Conservation (phyloP, 2,113 vertebrate genomes). For the Hippolais icterina region DNA sequence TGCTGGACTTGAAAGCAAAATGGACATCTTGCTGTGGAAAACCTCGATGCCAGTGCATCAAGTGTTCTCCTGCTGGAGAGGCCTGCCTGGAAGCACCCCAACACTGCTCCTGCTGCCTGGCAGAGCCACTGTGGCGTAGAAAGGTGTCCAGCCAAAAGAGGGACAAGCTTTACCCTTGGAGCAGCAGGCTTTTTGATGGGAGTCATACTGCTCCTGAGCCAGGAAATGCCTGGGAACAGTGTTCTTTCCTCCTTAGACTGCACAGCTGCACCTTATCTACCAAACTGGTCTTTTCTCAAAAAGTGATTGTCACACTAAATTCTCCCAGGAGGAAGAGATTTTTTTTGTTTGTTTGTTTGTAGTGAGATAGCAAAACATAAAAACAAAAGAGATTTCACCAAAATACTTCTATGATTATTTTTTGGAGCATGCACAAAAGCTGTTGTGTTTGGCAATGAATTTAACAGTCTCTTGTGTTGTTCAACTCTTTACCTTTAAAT, state of each 20-base stretch:
- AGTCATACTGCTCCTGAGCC: neutral
- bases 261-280: neutral
- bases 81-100: neutral
- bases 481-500: slow-evolving; percentile 29
- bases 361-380: neutral
- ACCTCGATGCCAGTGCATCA: neutral
- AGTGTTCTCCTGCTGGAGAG: rapidly evolving
- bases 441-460: neutral
- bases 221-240: neutral
- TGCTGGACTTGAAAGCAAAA: neutral
- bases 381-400: neutral
- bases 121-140: neutral
- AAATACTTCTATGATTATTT: neutral
- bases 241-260: neutral
- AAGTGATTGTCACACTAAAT: neutral
- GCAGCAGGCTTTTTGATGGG: neutral
- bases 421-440: neutral
- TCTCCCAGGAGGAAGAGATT: neutral
- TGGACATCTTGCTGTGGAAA: neutral
- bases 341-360: neutral
- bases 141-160: neutral
- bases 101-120: neutral
- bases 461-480: neutral
- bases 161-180: neutral
- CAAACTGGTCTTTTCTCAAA: neutral